Evolutionary conservation across 2,113 vertebrate species (phyloP).

Genomic region (Rhinoderma darwinii): DNA sequence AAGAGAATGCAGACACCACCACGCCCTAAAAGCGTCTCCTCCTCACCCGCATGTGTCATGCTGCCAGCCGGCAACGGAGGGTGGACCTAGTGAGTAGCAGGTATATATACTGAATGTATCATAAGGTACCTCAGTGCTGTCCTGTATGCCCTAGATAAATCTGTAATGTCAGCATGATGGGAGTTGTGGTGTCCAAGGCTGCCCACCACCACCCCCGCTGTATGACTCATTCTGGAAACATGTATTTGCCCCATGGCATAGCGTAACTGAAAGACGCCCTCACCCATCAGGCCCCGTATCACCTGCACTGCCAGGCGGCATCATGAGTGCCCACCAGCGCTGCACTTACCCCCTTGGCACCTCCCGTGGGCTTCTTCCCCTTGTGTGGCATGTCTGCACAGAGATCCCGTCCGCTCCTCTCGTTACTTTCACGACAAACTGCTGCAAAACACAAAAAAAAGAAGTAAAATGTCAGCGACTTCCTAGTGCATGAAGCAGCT

Average conservation of each 20-base stretch:
- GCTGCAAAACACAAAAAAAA: background rate
- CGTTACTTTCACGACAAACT: background rate
- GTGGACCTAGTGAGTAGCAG: background rate
- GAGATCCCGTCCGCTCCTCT: background rate
- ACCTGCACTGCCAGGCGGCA: background rate
- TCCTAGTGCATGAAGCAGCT: constrained; percentile 49
- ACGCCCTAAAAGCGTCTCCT: constrained; percentile 11
- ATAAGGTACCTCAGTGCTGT: too few relatives aligned
- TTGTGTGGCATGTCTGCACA: constrained; percentile 26
- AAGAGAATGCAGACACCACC: constrained; percentile 14
- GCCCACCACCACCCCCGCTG: background rate
- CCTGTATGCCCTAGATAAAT: too few relatives aligned
- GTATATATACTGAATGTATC: background rate
- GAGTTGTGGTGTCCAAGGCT: background rate
- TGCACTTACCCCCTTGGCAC: constrained; percentile 46
- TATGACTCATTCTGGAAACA: constrained; percentile 17
- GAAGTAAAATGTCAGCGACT: constrained; percentile 13
- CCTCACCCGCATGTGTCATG: constrained; percentile 12
- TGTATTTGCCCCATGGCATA: background rate
- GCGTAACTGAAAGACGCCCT: background rate
- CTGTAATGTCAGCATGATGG: too few relatives aligned
- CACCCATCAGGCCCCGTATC: too few relatives aligned
- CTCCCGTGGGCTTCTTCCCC: constrained; percentile 36
- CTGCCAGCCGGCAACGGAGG: constrained; percentile 4
- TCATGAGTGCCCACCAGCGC: background rate